Evolutionary conservation across 2,113 vertebrate genomes (phyloP).

Genomic region (Phalacrocorax aristotelis): DNA sequence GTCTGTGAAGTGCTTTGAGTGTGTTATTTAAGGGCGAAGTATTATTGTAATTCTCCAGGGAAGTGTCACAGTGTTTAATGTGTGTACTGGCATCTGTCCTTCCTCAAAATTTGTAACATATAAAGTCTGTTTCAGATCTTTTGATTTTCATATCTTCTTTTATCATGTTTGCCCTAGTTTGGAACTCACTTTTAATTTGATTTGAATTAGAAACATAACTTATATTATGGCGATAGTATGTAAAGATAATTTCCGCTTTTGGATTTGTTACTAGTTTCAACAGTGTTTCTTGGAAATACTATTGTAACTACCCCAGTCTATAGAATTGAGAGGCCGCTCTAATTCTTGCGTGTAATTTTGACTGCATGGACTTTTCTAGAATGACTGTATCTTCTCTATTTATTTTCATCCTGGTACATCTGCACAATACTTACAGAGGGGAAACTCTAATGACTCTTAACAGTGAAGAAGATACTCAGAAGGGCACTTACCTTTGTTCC

Average conservation of each 20-base stretch:
- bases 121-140: neutral
- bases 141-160: neutral
- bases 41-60: neutral
- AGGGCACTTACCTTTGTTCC: neutral
- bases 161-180: neutral
- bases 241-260: neutral
- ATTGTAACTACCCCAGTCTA: neutral
- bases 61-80: neutral
- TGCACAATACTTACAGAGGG: neutral
- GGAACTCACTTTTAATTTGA: neutral
- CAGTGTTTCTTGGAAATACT: neutral
- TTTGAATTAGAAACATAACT: neutral
- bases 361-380: neutral
- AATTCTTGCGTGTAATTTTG: neutral
- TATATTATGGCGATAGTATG: neutral
- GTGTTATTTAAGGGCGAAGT: conserved; percentile 48
- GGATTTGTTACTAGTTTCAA: neutral
- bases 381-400: neutral
- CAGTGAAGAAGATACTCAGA: neutral
- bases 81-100: neutral
- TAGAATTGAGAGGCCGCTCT: neutral
- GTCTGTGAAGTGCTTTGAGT: conserved; percentile 35
- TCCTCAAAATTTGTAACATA: neutral
- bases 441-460: neutral
- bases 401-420: neutral